These are phyloP conservation scores for Watsonalla binaria DNA, from an alignment of 2,888 invertebrate species.

Conservation along the genomic window DNA sequence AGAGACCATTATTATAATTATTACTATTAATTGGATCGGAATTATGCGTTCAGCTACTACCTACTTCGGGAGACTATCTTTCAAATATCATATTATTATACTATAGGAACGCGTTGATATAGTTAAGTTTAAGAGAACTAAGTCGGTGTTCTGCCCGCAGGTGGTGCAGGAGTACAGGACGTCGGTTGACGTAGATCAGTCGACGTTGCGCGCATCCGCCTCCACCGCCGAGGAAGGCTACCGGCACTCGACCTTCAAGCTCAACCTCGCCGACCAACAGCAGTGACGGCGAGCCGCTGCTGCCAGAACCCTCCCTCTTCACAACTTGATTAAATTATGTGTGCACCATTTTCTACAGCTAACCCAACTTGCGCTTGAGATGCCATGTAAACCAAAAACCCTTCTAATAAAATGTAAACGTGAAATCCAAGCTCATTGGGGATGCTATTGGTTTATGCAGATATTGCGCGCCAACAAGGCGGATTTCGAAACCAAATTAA, in stretches of 20 bases:
- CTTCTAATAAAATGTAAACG: not conserved
- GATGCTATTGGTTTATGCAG: not conserved
- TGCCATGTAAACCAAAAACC: not conserved
- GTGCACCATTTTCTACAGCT: not conserved
- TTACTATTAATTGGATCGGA: too few relatives aligned
- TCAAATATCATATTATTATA: too few relatives aligned
- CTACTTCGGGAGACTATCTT: too few relatives aligned
- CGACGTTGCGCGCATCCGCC: slow-evolving; percentile 41
- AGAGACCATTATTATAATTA: too few relatives aligned
- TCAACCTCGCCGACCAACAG: slow-evolving; percentile 28
- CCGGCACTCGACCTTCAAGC: slow-evolving; percentile 45
- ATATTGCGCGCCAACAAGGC: too few relatives aligned
- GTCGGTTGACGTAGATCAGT: slow-evolving; percentile 25
- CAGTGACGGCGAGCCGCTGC: slow-evolving; percentile 9
- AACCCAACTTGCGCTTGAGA: not conserved
- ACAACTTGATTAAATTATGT: slow-evolving; percentile 9
- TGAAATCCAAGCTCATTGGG: not conserved
- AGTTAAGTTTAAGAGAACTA: too few relatives aligned
- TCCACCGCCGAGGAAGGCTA: slow-evolving; percentile 50
- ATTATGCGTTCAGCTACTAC: too few relatives aligned
- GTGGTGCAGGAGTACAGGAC: slow-evolving; percentile 50
- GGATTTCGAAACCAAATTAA: too few relatives aligned
- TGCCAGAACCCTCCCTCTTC: not conserved
- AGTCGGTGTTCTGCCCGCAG: slow-evolving; percentile 21
- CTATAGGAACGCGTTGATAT: too few relatives aligned